Evolutionary conservation across 2,888 invertebrate genomes (phyloP), one percentile per base, ranked within the genome.

Genomic region (Lycaena phlaeas): DNA sequence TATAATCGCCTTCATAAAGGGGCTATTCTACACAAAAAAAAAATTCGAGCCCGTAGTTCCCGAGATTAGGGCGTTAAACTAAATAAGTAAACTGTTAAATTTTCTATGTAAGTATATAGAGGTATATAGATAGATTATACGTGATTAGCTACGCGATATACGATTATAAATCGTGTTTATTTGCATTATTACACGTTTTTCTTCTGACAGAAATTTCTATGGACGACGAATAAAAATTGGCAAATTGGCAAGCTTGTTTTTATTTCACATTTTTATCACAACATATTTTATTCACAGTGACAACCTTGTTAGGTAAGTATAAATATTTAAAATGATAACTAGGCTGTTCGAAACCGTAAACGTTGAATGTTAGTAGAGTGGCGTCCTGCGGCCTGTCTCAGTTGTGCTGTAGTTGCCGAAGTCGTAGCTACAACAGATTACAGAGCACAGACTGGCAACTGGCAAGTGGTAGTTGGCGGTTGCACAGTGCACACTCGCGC

Each of bases 271-370:
- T 5, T 4, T 17, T 15, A 15, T 31, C 30, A 18, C 34, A 22
- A 22, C 34, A 22, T 34, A 26, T 26, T 26, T 6, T 17, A 11
- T 34, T 34, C 11, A 34, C n/a, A 18, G 3, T 31, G 31, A 31
- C 31, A 31, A 12, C 34, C 34, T 34, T 34, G 34, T 34, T 34
- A 34, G 18, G 18, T 12, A 18, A 22, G 34, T 18, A 22, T 22
- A 34, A 34, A 34, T 34, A 34, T 34, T 34, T 34, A 22, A 22
- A 9, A 34, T 18, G 18, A 12, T 34, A 34, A 34, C 22, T 17
- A 34, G 22, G 11, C 34, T 22, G 34, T 22, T 31, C 10, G 17
- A 12, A 34, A 4, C 31, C 11, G 18, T 9, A 22, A 12, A 7
- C 18, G 22, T 11, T 9, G 18, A 18, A 11, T 11, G 31, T 17